Evolutionary conservation across 2,888 invertebrate species (phyloP).

Genomic region (Platycheirus albimanus): DNA sequence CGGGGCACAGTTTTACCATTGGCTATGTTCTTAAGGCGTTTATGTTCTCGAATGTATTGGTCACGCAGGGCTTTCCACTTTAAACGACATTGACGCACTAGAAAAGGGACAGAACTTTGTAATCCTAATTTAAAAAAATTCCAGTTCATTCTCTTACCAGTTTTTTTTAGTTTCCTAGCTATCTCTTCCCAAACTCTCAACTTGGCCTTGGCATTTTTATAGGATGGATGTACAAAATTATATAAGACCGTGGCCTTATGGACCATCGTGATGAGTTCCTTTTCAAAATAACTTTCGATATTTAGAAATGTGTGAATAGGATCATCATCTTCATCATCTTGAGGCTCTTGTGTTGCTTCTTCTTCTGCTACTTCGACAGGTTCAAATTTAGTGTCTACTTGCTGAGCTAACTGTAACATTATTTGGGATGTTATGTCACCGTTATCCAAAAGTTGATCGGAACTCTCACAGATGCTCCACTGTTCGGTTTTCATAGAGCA

Average conservation of each 20-base stretch:
- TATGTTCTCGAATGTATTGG: slow-evolving; percentile 81
- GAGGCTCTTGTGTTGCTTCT: slow-evolving; percentile 13
- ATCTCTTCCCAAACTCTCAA: slow-evolving; percentile 80
- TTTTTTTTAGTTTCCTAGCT: slow-evolving; percentile 80
- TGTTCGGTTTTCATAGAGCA: slow-evolving; percentile 3
- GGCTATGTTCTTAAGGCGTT: slow-evolving; percentile 78
- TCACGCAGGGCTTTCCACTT: slow-evolving; percentile 81
- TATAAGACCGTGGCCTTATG: slow-evolving; percentile 80
- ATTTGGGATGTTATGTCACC: slow-evolving; percentile 30
- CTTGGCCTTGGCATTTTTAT: slow-evolving; percentile 80
- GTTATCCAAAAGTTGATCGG: slow-evolving; percentile 8
- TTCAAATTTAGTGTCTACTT: not conserved
- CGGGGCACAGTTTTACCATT: slow-evolving; percentile 76
- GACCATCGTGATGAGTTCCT: slow-evolving; percentile 79
- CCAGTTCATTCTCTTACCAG: slow-evolving; percentile 75
- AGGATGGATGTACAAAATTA: slow-evolving; percentile 79
- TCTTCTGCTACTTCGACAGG: not conserved
- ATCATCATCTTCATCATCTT: slow-evolving; percentile 79
- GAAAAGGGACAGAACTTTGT: not conserved
- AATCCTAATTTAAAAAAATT: no score
- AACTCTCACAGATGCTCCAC: slow-evolving; percentile 45
- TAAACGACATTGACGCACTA: slow-evolving; percentile 80
- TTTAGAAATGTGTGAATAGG: slow-evolving; percentile 81
- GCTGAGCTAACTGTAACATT: slow-evolving; percentile 27
- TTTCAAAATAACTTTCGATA: slow-evolving; percentile 81